Percentiles rank a stretch among this genome's conserved stretches.
Conservation (phyloP, 1,140 invertebrate genomes). For the Delia radicum region DNA sequence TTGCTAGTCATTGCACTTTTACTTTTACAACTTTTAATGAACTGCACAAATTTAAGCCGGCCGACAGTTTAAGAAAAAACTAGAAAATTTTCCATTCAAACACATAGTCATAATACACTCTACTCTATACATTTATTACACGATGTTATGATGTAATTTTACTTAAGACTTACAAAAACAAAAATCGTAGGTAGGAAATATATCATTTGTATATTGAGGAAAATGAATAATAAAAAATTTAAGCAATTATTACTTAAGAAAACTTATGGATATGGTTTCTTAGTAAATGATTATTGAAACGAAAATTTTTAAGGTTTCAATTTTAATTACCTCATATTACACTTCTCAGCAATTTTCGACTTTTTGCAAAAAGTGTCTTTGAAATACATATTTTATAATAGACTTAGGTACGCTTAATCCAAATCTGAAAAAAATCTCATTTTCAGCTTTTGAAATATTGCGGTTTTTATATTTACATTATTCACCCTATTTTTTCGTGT, state of each 20-base stretch:
- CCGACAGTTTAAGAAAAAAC: too few relatives aligned
- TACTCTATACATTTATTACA: background rate
- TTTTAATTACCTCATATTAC: too few relatives aligned
- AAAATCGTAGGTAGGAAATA: too few relatives aligned
- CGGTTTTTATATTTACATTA: too few relatives aligned
- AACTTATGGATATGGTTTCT: background rate
- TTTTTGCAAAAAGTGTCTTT: too few relatives aligned
- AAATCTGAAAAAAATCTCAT: too few relatives aligned
- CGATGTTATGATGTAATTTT: background rate
- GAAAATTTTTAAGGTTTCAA: background rate
- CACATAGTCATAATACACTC: background rate
- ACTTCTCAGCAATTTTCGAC: too few relatives aligned
- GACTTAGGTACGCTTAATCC: too few relatives aligned
- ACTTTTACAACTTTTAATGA: background rate
- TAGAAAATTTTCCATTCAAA: background rate
- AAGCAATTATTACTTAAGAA: background rate
- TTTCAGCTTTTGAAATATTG: too few relatives aligned
- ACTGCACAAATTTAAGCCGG: background rate
- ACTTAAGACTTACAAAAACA: too few relatives aligned
- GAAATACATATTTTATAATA: too few relatives aligned
- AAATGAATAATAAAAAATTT: background rate
- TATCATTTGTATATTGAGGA: background rate
- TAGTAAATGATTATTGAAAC: background rate
- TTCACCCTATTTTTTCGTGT: too few relatives aligned
- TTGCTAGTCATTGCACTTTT: background rate